These are phyloP conservation scores for Hypsopygia costalis DNA, from an alignment of 2,888 invertebrate genomes.

Conservation along the genomic window DNA sequence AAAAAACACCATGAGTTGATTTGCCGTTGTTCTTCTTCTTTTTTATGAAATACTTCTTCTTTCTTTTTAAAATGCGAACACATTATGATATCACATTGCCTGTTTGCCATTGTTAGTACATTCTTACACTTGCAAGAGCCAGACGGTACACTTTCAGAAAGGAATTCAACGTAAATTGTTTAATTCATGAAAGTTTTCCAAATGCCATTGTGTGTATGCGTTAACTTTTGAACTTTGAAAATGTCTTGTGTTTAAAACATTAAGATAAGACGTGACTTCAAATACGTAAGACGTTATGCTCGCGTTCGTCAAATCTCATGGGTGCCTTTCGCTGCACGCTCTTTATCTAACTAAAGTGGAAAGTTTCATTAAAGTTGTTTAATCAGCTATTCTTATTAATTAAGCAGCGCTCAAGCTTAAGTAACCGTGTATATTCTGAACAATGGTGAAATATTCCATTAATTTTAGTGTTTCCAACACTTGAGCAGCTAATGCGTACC, in stretches of 20 bases:
- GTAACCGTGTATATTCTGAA: slow-evolving; percentile 25
- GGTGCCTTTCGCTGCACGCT: slow-evolving; percentile 8
- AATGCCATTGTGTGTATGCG: background rate
- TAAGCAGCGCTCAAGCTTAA: slow-evolving; percentile 30
- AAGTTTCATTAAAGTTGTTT: slow-evolving; percentile 47
- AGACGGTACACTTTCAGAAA: too few species aligned
- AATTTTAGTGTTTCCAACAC: slow-evolving; percentile 3
- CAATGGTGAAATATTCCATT: slow-evolving; percentile 8
- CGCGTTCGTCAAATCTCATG: slow-evolving; percentile 15
- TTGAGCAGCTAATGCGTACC: background rate
- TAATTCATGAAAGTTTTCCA: too few species aligned
- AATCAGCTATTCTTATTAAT: slow-evolving; percentile 49
- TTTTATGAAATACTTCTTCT: too few species aligned
- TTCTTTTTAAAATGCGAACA: too few species aligned
- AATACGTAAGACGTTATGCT: slow-evolving; percentile 13
- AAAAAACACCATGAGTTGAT: too few species aligned
- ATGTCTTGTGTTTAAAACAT: slow-evolving; percentile 9
- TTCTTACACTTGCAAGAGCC: too few species aligned
- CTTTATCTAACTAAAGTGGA: slow-evolving; percentile 28
- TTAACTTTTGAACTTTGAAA: slow-evolving; percentile 5
- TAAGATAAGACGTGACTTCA: slow-evolving; percentile 11
- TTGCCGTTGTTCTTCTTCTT: too few species aligned
- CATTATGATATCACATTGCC: too few species aligned
- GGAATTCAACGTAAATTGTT: too few species aligned
- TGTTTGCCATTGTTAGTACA: too few species aligned